phyloP scores from a whole-genome alignment of 2,113 vertebrate genomes.

The Hippocampus comes region DNA sequence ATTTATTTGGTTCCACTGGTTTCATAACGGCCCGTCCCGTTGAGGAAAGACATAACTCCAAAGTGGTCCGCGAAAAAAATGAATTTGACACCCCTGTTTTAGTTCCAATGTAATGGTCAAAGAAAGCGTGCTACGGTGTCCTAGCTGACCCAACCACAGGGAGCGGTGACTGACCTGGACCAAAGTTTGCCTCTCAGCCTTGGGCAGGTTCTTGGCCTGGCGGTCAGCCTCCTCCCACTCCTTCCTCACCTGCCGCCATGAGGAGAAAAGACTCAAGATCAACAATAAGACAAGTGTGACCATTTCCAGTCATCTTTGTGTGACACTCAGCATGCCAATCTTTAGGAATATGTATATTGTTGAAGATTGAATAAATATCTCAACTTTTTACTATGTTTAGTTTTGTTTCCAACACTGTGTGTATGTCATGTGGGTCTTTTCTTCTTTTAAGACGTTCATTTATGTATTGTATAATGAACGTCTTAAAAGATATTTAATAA shows the following conservation, averaged over 20 bases:
- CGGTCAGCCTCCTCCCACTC: constrained; percentile 96
- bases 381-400: not conserved
- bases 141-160: constrained; percentile 43
- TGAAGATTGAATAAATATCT: not conserved
- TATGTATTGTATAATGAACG: no score
- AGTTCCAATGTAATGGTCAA: no score
- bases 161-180: constrained; percentile 82
- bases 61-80: no score
- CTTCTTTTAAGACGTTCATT: not conserved
- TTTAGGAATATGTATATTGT: no score
- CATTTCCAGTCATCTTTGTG: not conserved
- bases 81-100: no score
- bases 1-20: no score
- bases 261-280: constrained; percentile 2
- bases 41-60: no score
- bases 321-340: not conserved
- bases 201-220: constrained; percentile 93
- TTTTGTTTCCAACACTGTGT: not conserved
- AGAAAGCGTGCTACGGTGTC: constrained; percentile 15
- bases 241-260: constrained; percentile 82
- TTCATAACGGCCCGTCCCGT: no score
- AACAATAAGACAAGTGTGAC: not conserved
- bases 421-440: not conserved
- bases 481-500: no score
- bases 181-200: constrained; percentile 90